Evolutionary conservation across 2,797 vertebrate species (phyloP), one percentile per base, ranked within the genome.

Genomic region (Sparidentex hasta): DNA sequence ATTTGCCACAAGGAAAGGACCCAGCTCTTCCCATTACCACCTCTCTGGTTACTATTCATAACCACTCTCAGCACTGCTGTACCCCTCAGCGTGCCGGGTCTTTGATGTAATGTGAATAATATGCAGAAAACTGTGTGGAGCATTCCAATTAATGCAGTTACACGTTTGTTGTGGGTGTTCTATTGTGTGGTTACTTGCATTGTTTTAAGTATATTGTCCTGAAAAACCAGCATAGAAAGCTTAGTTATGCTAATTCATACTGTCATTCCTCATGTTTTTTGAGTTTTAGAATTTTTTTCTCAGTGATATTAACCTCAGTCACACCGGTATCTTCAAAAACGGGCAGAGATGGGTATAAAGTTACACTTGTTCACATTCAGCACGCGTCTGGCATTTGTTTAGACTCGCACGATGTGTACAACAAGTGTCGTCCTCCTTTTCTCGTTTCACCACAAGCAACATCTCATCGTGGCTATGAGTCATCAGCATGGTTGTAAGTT

Each of bases 81-180:
- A 76, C 71, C 86, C 88, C 74, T 86, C 81, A 73, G 90, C 78
- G 74, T 74, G 85, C 87, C 23, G 81, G 86, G 84, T 89, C 83
- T 90, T 91, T 87, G 86, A 92, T 89, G 90, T 90, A 90, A 93
- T 94, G 89, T 93, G 91, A 91, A 90, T 90, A 88, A 90, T 92
- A 88, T 90, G 93, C 92, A 90, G 92, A 90, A 87, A 88, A 88
- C 77, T 78, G 82, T 84, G 89, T 88, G 86, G 83, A 84, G 81
- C 91, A 91, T 94, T 93, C 89, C 88, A 86, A 74, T 89, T 89
- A 88, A 89, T 90, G 91, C 88, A 87, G 81, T 91, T 90, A 79
- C 89, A 88, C 73, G 73, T 89, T 84, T 84, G 78, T 89, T 83
- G 90, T 92, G 86, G 90, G 81, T 89, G 89, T 92, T 90, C 87